phyloP scores from a whole-genome alignment of 2,797 vertebrate species.

The Pangasius larnaudii region DNA sequence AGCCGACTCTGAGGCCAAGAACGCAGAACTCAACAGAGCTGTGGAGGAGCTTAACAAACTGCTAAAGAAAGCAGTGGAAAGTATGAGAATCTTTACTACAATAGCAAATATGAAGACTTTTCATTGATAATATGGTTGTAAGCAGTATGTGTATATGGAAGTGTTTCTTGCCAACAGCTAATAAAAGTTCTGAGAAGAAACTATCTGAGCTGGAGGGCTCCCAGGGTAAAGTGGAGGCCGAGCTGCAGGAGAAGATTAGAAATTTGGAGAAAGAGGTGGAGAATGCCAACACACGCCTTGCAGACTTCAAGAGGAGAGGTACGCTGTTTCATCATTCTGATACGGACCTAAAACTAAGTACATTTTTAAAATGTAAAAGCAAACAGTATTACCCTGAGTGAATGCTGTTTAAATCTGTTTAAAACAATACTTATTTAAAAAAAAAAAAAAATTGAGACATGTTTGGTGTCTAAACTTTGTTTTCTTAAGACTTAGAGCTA shows the following conservation, averaged over 20 bases:
- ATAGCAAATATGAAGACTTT: not conserved
- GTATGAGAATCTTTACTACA: slow-evolving; percentile 63
- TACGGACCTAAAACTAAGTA: not conserved
- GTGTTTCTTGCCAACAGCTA: slow-evolving; percentile 72
- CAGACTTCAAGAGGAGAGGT: slow-evolving; percentile 90
- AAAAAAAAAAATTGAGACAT: not conserved
- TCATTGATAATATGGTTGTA: not conserved
- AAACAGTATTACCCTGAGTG: not conserved
- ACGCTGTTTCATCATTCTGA: slow-evolving; percentile 1
- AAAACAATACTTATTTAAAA: not conserved
- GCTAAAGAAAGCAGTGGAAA: slow-evolving; percentile 86
- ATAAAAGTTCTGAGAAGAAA: slow-evolving; percentile 83
- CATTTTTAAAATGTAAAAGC: too few species aligned
- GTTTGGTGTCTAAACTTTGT: not conserved
- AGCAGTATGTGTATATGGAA: not conserved
- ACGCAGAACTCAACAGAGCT: slow-evolving; percentile 86
- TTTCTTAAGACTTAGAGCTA: not conserved
- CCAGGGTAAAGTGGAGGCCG: slow-evolving; percentile 81
- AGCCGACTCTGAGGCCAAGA: slow-evolving; percentile 86
- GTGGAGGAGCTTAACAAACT: slow-evolving; percentile 91
- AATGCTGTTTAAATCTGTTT: too few species aligned
- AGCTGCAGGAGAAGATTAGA: slow-evolving; percentile 84
- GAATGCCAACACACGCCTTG: slow-evolving; percentile 83
- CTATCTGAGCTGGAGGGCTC: slow-evolving; percentile 77
- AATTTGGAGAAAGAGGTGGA: slow-evolving; percentile 92